These are phyloP conservation scores for Brienomyrus longianalis DNA, from an alignment of 2,113 vertebrate species.

Conservation along the genomic window DNA sequence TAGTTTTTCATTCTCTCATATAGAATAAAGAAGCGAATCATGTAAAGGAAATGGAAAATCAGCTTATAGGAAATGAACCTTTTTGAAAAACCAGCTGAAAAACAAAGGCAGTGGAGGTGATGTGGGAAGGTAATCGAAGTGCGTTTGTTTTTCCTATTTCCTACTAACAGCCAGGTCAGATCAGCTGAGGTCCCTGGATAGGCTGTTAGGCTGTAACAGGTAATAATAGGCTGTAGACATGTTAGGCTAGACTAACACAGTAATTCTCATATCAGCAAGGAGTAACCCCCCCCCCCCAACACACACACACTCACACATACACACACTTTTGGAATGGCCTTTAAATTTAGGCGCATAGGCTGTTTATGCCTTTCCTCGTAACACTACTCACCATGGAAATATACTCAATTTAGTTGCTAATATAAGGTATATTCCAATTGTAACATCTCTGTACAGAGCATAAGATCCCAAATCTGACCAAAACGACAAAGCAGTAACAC, in stretches of 20 bases:
- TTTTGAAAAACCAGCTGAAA: not conserved
- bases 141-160: not conserved
- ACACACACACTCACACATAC: not conserved
- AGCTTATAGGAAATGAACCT: not conserved
- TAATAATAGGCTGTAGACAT: not conserved
- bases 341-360: not conserved
- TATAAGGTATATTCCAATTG: not conserved
- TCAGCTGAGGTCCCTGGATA: not conserved
- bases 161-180: not conserved
- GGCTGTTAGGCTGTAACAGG: too few species aligned
- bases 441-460: not conserved
- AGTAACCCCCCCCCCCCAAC: not conserved
- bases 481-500: not conserved
- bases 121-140: not conserved
- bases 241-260: not conserved
- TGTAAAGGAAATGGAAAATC: not conserved
- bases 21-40: constrained; percentile 5
- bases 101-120: not conserved
- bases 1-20: not conserved
- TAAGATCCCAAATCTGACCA: not conserved
- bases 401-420: not conserved
- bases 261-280: not conserved
- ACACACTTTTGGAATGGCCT: not conserved
- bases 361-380: not conserved
- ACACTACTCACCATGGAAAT: not conserved